These are phyloP conservation scores for Sorex araneus DNA, from an alignment of 2,113 vertebrate genomes.

Conservation along the genomic window DNA sequence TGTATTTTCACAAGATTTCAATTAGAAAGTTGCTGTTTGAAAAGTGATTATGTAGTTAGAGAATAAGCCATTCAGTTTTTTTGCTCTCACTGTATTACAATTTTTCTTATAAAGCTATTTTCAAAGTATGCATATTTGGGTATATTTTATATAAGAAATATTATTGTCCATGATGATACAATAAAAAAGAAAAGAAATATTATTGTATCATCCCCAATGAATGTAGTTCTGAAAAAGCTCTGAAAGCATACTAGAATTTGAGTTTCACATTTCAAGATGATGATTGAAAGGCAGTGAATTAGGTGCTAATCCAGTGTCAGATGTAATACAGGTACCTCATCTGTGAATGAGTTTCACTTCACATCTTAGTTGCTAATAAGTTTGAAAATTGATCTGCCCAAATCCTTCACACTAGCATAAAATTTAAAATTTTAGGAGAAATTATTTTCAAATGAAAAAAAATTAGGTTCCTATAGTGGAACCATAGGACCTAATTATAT, in stretches of 20 bases:
- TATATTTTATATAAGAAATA: conserved; percentile 28
- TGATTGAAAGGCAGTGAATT: background rate
- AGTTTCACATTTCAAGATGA: background rate
- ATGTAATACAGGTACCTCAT: background rate
- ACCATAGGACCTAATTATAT: too few relatives aligned
- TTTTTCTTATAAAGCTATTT: conserved; percentile 12
- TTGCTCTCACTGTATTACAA: background rate
- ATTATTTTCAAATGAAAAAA: conserved; percentile 44
- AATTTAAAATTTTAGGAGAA: conserved; percentile 18
- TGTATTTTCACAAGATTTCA: conserved; percentile 27
- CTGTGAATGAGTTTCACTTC: background rate
- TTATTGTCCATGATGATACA: background rate
- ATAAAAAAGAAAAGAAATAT: conserved; percentile 6
- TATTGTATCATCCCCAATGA: conserved; percentile 20
- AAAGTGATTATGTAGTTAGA: conserved; percentile 53
- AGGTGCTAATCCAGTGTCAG: background rate
- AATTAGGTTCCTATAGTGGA: background rate
- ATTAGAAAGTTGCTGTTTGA: conserved; percentile 48
- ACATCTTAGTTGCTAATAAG: background rate
- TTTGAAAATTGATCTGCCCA: background rate
- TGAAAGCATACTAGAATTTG: background rate
- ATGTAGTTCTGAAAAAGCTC: background rate
- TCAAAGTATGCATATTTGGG: background rate
- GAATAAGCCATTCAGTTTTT: background rate
- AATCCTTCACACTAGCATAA: background rate